These are phyloP conservation scores for Drymonia ruficornis DNA, from an alignment of 2,888 invertebrate genomes.

Conservation along the genomic window DNA sequence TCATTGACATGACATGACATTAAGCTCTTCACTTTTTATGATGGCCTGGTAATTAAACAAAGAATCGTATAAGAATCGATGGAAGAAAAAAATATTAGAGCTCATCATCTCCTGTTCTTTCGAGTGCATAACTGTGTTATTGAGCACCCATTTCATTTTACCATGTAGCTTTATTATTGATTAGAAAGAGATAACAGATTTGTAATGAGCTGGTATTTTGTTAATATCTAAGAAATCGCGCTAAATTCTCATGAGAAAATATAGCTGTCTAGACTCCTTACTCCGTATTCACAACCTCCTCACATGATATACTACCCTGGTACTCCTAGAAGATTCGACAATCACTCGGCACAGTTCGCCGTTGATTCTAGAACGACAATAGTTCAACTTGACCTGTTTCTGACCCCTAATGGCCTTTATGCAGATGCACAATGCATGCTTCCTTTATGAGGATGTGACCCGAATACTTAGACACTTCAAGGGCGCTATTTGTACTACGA, in stretches of 20 bases:
- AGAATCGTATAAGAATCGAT: not conserved
- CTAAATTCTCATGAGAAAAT: too few species aligned
- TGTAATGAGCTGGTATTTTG: too few species aligned
- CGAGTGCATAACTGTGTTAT: too few species aligned
- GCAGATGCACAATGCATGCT: slow-evolving; percentile 41
- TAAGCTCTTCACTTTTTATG: slow-evolving; percentile 9
- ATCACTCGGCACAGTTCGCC: too few species aligned
- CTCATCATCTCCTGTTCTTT: too few species aligned
- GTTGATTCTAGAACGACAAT: slow-evolving; percentile 11
- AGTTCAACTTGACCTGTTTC: slow-evolving; percentile 36
- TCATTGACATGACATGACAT: slow-evolving; percentile 19
- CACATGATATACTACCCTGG: not conserved
- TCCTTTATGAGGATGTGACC: slow-evolving; percentile 58
- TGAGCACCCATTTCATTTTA: too few species aligned
- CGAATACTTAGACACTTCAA: slow-evolving; percentile 36
- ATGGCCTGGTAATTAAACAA: slow-evolving; percentile 15
- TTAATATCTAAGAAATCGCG: too few species aligned
- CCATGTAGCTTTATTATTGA: too few species aligned
- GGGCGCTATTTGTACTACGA: slow-evolving; percentile 38
- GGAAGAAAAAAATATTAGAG: too few species aligned
- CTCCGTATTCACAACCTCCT: too few species aligned
- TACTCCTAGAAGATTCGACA: not conserved
- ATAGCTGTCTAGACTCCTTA: too few species aligned
- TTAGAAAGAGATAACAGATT: too few species aligned
- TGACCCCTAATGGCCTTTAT: slow-evolving; percentile 22